Evolutionary conservation across 2,113 vertebrate genomes (phyloP).

Genomic region (Spea multiplicata): DNA sequence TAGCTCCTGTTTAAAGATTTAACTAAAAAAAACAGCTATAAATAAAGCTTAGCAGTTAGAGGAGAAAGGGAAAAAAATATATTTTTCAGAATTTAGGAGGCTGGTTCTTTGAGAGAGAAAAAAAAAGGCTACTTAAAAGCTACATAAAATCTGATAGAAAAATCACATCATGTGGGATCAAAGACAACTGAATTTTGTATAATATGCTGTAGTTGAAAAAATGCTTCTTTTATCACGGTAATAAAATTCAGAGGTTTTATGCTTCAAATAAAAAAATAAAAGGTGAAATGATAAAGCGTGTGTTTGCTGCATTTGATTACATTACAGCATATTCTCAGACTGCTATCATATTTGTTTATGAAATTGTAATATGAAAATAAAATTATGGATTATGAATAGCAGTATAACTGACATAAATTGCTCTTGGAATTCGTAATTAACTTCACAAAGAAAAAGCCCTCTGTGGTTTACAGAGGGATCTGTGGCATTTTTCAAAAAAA

Average conservation of each 20-base stretch:
- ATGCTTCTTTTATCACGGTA: slow-evolving; percentile 6
- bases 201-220: background rate
- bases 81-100: too few relatives aligned
- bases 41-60: too few relatives aligned
- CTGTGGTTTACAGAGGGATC: background rate
- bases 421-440: slow-evolving; percentile 21
- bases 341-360: slow-evolving; percentile 37
- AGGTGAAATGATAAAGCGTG: slow-evolving; percentile 27
- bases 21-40: too few relatives aligned
- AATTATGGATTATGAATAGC: slow-evolving; percentile 30
- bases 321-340: slow-evolving; percentile 15
- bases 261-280: slow-evolving; percentile 29
- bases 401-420: slow-evolving; percentile 17
- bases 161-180: too few relatives aligned
- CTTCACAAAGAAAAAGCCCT: slow-evolving; percentile 1
- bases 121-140: too few relatives aligned
- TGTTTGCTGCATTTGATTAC: slow-evolving; percentile 17
- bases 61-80: too few relatives aligned
- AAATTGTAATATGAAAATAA: slow-evolving; percentile 33
- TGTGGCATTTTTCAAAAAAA: too few relatives aligned
- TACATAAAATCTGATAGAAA: too few relatives aligned
- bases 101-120: too few relatives aligned
- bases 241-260: slow-evolving; percentile 23
- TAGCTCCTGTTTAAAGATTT: too few relatives aligned
- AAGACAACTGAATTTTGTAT: background rate